Percentiles rank a stretch among this genome's conserved stretches.
These are phyloP conservation scores for Bugula neritina DNA, from an alignment of 2,888 invertebrate genomes.

Conservation along the genomic window DNA sequence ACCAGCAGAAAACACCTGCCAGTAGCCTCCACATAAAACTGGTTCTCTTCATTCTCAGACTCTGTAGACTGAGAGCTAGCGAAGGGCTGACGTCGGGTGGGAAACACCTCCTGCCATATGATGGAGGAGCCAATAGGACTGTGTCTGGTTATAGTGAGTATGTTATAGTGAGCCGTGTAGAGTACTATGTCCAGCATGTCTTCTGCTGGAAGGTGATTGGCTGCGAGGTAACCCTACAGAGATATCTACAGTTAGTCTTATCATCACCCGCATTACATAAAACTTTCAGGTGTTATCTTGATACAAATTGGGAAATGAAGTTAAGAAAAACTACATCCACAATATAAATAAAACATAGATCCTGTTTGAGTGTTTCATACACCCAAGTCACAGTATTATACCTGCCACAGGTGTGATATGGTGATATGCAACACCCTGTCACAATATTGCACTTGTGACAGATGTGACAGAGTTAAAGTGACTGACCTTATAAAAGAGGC, in stretches of 20 bases:
- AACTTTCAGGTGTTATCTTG: no score
- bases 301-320: no score
- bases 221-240: slow-evolving; percentile 65
- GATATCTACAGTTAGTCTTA: no score
- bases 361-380: no score
- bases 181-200: slow-evolving; percentile 71
- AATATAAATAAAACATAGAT: no score
- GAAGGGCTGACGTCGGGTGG: not conserved
- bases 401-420: no score
- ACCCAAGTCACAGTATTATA: no score
- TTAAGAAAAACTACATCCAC: no score
- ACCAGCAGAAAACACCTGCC: slow-evolving; percentile 48
- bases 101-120: slow-evolving; percentile 24
- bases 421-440: no score
- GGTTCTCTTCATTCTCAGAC: not conserved
- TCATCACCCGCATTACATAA: no score
- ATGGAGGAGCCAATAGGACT: slow-evolving; percentile 24
- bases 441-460: no score
- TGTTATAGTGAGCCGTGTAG: slow-evolving; percentile 56
- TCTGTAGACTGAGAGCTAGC: not conserved
- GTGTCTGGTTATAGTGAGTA: slow-evolving; percentile 9
- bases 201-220: slow-evolving; percentile 69
- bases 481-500: slow-evolving; percentile 46
- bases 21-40: slow-evolving; percentile 37
- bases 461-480: no score